Base-by-base conservation (phyloP, 2,888 invertebrate species). In the Torymus texanus region DNA sequence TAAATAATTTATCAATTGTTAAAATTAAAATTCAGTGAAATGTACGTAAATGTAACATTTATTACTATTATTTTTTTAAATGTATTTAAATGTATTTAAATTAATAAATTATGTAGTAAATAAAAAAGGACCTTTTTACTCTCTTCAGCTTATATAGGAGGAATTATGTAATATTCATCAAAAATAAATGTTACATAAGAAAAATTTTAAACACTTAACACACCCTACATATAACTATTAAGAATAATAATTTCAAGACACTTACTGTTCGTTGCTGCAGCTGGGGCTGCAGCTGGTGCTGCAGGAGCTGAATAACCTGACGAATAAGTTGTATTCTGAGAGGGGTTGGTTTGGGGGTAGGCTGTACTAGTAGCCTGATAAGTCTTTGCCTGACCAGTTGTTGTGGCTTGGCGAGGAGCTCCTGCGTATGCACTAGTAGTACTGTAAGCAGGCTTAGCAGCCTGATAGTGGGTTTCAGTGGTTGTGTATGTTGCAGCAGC, bases 401-500 rank as follows among this genome's bases (percentile, higher is more conserved):
- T 91, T 84, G 89, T 92, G 83, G 87, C 91, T 85, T 88, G 90
- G 76, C 89, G 90, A 75, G 89, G 90, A 71, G 89, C 92, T 84
- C 94, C 94, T 53, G 94, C 94, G 87, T 95, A 95, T 13, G 94
- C 93, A 85, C 92, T 92, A 12, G 94, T 93, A 12, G 95, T 94
- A 86, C 94, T 94, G 86, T 94, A 94, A 0, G 94, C 93, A 8
- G 94, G 94, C 86, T 95, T 95, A 67, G 94, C 93, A 83, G 92
- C 92, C 68, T 92, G 92, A 86, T 92, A 92, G 67, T 93, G 93
- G 56, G 92, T 93, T 73, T 93, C 94, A 16, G 93, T 92, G 51
- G 93, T 92, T 11, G 94, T 93, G 88, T 95, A 94, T 75, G 93
- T 91, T 0, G 92, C 92, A 59, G 94, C 93, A 65, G 93, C 92